Evolutionary conservation across 64 coral and sea anemone species (phyloP).

Genomic region (Actinia tenebrosa): DNA sequence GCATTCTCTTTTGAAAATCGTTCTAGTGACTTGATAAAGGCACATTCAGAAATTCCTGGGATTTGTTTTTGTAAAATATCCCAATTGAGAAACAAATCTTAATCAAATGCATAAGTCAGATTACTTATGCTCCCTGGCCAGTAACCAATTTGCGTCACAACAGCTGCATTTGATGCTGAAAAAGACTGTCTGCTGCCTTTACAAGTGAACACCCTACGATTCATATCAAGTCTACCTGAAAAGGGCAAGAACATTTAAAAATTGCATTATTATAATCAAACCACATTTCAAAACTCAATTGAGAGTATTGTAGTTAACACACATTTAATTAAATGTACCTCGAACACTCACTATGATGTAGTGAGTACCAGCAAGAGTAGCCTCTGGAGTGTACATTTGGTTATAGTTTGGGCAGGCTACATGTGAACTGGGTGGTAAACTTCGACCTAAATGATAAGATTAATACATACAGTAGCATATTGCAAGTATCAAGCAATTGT

Average conservation of each 20-base stretch:
- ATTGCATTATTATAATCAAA: not conserved
- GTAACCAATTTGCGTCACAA: constrained; percentile 28
- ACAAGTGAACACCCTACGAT: constrained; percentile 29
- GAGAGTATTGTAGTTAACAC: too few species aligned
- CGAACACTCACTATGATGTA: constrained; percentile 18
- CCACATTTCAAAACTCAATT: not conserved
- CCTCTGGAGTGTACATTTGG: not conserved
- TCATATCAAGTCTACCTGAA: constrained; percentile 57
- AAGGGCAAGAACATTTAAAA: not conserved
- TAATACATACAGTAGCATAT: not conserved
- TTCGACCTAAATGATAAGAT: not conserved
- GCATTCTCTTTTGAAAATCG: constrained; percentile 42
- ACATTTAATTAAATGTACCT: constrained; percentile 1
- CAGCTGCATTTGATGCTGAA: constrained; percentile 27
- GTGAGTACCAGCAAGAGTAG: constrained; percentile 17
- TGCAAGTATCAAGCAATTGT: not conserved
- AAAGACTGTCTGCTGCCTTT: not conserved
- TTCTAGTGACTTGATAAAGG: constrained; percentile 48
- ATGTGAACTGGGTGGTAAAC: constrained; percentile 14
- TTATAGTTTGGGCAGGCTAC: constrained; percentile 22
- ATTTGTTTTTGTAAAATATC: constrained; percentile 40
- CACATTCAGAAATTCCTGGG: constrained; percentile 44
- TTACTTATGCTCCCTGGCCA: constrained; percentile 64
- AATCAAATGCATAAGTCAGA: constrained; percentile 48
- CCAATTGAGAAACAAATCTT: constrained; percentile 54